Evolutionary conservation across 2,113 vertebrate species (phyloP), one percentile per base, ranked within the genome.

Genomic region (Smithornis capensis): DNA sequence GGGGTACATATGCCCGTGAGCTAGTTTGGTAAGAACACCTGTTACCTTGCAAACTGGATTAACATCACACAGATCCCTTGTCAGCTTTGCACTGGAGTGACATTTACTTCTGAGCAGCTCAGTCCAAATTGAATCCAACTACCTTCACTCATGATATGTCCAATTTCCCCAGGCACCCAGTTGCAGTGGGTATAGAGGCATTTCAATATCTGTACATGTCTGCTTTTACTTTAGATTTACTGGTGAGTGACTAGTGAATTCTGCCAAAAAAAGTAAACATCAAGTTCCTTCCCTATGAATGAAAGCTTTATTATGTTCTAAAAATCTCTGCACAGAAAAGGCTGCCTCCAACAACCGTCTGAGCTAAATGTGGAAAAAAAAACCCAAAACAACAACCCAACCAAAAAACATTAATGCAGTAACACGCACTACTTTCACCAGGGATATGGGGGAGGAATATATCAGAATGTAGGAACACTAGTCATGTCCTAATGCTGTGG

Each of bases 181-280:
- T 68, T 81, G 47, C 68, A 22, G 55, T 6, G 55, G 59, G 75
- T 14, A 44, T 6, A 37, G 31, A 76, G 82, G 85, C 53, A 86
- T 53, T 91, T 47, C 88, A 35, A 3, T 73, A 90, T 67, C 75
- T 91, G 38, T 24, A 67, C 0, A 1, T 0, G 4, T 79, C 92
- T 96, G 96, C 90, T 90, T 92, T 83, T 91, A 83, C 83, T 95
- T 96, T 88, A 89, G 81, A 76, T 91, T 93, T 91, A 81, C 83
- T 88, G 77, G 37, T 83, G 83, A 96, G 94, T 93, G 94, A 95
- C 14, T 42, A 38, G 71, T 82, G 86, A 93, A 82, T 90, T 93
- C 94, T 95, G 88, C 90, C 96, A 92, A 93, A 92, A 69, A 95
- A 95, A 80, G 91, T 92, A 97, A 96, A 95, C 91, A 94, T 69